Conservation (phyloP, 1,140 invertebrate species). For the Dreissena polymorpha region DNA sequence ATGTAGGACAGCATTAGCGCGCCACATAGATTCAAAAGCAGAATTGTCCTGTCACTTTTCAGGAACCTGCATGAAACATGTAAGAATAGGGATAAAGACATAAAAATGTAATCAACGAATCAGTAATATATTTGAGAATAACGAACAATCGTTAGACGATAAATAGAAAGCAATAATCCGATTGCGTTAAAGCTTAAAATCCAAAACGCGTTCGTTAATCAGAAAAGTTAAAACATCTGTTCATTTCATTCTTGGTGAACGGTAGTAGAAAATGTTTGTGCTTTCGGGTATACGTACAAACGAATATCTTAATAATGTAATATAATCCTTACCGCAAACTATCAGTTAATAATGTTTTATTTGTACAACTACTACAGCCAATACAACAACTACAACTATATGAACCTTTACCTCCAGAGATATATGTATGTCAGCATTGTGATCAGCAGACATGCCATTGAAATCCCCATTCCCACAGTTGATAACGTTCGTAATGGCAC, state of each 20-base stretch:
- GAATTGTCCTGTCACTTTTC: slow-evolving; percentile 53
- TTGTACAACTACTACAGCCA: neutral
- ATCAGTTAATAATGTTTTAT: no score
- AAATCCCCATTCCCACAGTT: slow-evolving; percentile 59
- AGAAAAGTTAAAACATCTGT: no score
- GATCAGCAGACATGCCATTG: slow-evolving; percentile 58
- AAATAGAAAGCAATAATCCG: no score
- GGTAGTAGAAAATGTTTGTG: no score
- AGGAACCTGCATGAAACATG: slow-evolving; percentile 38
- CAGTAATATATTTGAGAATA: no score
- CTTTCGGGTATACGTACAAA: no score
- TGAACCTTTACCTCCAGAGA: slow-evolving; percentile 58
- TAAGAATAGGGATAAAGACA: neutral
- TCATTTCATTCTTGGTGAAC: no score
- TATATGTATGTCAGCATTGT: slow-evolving; percentile 52
- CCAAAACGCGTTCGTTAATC: no score
- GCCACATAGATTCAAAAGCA: slow-evolving; percentile 64
- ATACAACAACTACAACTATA: neutral
- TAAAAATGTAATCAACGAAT: neutral
- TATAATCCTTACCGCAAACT: no score
- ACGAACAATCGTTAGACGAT: no score
- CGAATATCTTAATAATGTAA: no score
- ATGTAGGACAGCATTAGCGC: slow-evolving; percentile 62
- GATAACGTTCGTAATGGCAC: slow-evolving; percentile 66
- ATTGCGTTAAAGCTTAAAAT: no score